Conservation (phyloP, 2,797 vertebrate species). For the Buphagus erythrorhynchus region DNA sequence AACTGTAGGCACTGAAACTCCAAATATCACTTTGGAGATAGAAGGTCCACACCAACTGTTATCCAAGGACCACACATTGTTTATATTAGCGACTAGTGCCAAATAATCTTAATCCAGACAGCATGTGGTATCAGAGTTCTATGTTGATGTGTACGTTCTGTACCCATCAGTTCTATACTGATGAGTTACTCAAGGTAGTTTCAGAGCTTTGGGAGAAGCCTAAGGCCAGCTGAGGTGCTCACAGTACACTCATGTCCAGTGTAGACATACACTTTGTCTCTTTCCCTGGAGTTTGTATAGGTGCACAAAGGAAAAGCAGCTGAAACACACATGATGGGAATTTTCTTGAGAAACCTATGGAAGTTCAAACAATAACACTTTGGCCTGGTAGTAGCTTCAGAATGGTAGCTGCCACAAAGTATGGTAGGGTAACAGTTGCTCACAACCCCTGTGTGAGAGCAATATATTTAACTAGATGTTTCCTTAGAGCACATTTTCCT, state of each 20-base stretch:
- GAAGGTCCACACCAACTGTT: constrained; percentile 1
- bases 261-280: background rate
- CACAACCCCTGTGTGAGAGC: background rate
- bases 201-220: background rate
- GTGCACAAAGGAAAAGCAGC: background rate
- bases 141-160: background rate
- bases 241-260: background rate
- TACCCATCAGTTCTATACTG: background rate
- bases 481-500: background rate
- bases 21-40: background rate
- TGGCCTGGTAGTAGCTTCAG: background rate
- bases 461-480: background rate
- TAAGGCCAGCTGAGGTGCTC: background rate
- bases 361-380: background rate
- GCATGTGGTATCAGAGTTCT: background rate
- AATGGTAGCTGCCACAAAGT: background rate
- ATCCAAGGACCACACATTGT: background rate
- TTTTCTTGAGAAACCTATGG: background rate
- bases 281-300: background rate
- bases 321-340: background rate
- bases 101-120: background rate
- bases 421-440: background rate
- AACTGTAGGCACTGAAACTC: background rate
- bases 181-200: background rate
- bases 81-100: background rate